Percentiles rank a stretch among this genome's conserved stretches.
Evolutionary conservation across 2,113 vertebrate species (phyloP).

Genomic region (Calidris pygmaea): DNA sequence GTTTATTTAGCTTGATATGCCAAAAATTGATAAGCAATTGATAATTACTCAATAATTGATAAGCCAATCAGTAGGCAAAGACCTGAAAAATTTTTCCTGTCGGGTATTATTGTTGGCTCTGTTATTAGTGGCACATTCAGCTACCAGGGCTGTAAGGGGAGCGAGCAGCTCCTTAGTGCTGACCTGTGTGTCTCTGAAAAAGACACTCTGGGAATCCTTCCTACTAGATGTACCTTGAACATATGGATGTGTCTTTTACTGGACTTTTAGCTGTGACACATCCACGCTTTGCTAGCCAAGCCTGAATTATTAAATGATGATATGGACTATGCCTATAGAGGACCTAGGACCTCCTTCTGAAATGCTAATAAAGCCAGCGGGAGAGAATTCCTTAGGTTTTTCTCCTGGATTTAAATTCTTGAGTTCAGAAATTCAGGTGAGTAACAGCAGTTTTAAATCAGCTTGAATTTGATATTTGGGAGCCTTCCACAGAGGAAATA

Average conservation of each 20-base stretch:
- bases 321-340: constrained; percentile 13
- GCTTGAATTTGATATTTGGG: not conserved
- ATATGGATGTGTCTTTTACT: not conserved
- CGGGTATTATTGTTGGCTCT: not conserved
- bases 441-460: not conserved
- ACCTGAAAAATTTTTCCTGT: not conserved
- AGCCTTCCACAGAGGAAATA: not conserved
- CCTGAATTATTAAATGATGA: constrained; percentile 41
- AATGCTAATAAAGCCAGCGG: constrained; percentile 49
- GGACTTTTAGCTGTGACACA: not conserved
- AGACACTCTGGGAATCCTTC: not conserved
- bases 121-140: not conserved
- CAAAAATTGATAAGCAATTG: not conserved
- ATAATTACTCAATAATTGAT: not conserved
- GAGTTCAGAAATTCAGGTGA: constrained; percentile 17
- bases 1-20: not conserved
- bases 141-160: not conserved
- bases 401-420: constrained; percentile 30
- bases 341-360: constrained; percentile 36
- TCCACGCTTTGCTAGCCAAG: constrained; percentile 31
- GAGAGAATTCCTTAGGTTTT: constrained; percentile 50
- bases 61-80: not conserved
- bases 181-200: not conserved
- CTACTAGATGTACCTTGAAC: not conserved
- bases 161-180: not conserved